Percentiles rank a stretch among this genome's conserved stretches.
Evolutionary conservation across 2,888 invertebrate genomes (phyloP).

Genomic region (Ormyrus nitidulus): DNA sequence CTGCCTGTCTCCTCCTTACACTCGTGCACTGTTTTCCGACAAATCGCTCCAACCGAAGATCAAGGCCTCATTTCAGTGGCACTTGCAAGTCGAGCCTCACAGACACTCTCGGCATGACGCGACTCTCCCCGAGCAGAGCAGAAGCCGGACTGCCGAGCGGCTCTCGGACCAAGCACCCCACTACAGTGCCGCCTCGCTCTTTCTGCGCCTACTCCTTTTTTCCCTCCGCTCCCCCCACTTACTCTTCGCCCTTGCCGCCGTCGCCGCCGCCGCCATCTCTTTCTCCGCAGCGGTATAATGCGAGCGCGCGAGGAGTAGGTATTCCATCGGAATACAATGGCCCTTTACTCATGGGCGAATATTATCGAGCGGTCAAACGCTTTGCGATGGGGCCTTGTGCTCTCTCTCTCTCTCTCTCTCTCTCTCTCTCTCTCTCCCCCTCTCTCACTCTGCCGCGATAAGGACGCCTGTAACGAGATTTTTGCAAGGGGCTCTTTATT

Average conservation of each 20-base stretch:
- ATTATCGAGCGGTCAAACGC: no score
- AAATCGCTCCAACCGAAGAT: constrained; percentile 22
- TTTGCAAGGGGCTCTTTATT: no score
- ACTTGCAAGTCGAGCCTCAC: constrained; percentile 10
- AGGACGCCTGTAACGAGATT: no score
- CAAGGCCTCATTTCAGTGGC: no score
- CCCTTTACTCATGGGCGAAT: background rate
- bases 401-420: background rate
- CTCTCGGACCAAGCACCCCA: background rate
- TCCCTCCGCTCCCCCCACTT: no score
- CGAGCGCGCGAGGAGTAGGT: background rate
- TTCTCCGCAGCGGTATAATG: background rate
- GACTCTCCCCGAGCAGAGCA: constrained; percentile 57
- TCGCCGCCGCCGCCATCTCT: background rate
- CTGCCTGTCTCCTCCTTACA: constrained; percentile 19
- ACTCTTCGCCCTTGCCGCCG: no score
- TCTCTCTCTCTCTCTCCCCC: constrained; percentile 13
- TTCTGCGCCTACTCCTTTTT: no score
- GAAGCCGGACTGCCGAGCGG: constrained; percentile 62
- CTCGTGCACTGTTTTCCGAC: background rate
- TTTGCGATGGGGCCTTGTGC: no score
- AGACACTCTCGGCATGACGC: constrained; percentile 60
- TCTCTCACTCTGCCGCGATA: background rate
- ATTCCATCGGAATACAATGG: background rate
- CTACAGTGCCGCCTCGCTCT: no score